These are phyloP conservation scores for Callyntrura sp. DNA, from an alignment of 2,888 invertebrate species.

Conservation along the genomic window DNA sequence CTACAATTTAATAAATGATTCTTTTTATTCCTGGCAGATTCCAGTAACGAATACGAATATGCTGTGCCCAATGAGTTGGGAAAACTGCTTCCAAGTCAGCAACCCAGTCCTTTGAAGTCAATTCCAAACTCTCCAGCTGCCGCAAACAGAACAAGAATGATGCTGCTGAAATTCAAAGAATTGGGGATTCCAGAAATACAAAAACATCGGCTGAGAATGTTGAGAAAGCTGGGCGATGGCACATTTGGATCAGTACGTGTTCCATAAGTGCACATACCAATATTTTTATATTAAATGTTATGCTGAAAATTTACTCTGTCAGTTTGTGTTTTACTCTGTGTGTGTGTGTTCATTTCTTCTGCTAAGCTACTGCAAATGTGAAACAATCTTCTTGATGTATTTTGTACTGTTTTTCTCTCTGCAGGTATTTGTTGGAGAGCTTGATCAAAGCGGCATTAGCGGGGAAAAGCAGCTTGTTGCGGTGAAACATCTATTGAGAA, in stretches of 20 bases:
- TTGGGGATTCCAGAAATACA: conserved; percentile 92
- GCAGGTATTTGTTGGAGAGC: conserved; percentile 83
- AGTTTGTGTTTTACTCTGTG: too few relatives aligned
- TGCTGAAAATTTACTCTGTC: too few relatives aligned
- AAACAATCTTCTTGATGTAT: conserved; percentile 50
- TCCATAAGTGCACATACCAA: too few relatives aligned
- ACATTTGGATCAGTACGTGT: conserved; percentile 94
- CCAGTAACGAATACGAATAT: conserved; percentile 83
- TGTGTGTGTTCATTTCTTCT: conserved; percentile 29
- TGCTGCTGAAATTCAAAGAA: conserved; percentile 81
- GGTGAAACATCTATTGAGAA: conserved; percentile 93
- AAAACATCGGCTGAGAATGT: conserved; percentile 92
- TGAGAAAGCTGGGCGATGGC: conserved; percentile 95
- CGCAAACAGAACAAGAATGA: conserved; percentile 70
- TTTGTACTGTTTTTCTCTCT: too few relatives aligned
- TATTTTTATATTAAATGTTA: conserved; percentile 72
- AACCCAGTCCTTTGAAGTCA: conserved; percentile 82
- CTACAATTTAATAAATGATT: too few relatives aligned
- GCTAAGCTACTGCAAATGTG: neutral
- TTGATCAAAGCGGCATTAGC: conserved; percentile 79
- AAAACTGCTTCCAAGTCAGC: conserved; percentile 83
- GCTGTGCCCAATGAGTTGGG: conserved; percentile 84
- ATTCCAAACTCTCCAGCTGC: conserved; percentile 83
- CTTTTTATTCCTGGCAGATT: conserved; percentile 80
- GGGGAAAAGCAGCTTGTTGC: conserved; percentile 90